Conservation (phyloP, 2,113 vertebrate species). For the Eudyptes chrysolophus region DNA sequence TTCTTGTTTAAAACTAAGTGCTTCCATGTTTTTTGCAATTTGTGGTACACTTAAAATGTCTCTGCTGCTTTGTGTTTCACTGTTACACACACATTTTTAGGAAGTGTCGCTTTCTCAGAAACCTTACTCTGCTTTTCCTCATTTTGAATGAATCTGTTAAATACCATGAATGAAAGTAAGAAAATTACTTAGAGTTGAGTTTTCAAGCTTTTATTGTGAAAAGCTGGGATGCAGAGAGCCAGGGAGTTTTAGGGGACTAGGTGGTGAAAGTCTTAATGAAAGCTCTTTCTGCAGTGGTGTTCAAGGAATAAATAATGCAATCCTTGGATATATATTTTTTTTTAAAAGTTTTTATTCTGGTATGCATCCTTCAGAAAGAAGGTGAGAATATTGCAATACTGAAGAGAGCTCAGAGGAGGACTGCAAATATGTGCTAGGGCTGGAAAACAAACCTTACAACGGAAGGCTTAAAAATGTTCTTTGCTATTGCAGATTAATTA, state of each 20-base stretch:
- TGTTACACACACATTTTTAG: slow-evolving; percentile 55
- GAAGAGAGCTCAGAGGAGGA: not conserved
- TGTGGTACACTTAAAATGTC: slow-evolving; percentile 77
- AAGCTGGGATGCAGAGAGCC: not conserved
- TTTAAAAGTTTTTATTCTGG: not conserved
- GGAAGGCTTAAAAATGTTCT: not conserved
- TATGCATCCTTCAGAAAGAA: not conserved
- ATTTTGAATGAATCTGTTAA: slow-evolving; percentile 48
- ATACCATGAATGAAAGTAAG: slow-evolving; percentile 44
- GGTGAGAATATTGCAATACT: not conserved
- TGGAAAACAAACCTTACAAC: not conserved
- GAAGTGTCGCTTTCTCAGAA: slow-evolving; percentile 68
- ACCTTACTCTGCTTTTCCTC: slow-evolving; percentile 38
- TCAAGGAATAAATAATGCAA: not conserved
- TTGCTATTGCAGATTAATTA: not conserved
- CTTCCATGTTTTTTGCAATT: slow-evolving; percentile 77
- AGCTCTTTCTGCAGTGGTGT: not conserved
- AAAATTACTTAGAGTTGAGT: slow-evolving; percentile 19
- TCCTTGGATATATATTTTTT: not conserved
- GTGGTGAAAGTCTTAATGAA: not conserved
- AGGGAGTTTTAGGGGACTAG: not conserved
- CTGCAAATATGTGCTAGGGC: not conserved
- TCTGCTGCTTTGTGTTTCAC: slow-evolving; percentile 71
- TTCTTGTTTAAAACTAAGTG: slow-evolving; percentile 78
- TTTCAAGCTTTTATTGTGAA: not conserved